Evolutionary conservation across 2,113 vertebrate genomes (phyloP), one percentile per base, ranked within the genome.

Genomic region (Brachirus orientalis): DNA sequence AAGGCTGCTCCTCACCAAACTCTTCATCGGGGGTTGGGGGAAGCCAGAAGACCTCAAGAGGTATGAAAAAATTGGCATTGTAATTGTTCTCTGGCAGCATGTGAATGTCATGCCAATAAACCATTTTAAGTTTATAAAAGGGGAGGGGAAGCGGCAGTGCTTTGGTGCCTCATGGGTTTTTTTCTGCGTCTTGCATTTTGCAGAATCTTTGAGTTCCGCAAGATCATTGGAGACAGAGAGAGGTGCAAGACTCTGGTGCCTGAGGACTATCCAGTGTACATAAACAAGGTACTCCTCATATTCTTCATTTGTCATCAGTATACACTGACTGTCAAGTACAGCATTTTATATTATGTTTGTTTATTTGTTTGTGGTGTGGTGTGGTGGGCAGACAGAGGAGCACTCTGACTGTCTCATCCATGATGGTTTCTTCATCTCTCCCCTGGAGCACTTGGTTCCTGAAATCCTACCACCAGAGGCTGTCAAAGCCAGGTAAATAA

Each of bases 21-120:
- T 99, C 87, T 99, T 99, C 82, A 98, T 99, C 72, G 94, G 95
- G 89, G 98, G 98, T 92, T 99, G 98, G 98, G 98, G 97, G 76
- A 96, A 94, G 73, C 97, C 97, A 44, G 96, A 99, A 75, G 96
- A 99, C 72, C 93, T 99, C 68, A 99, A 97, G 90, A 95, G 95
- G 98, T 84, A 77, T 0, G 1, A 2, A 40, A n/a, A 41, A 18
- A 2, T 43, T 43, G 4, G 11, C 40, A 13, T 13, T 43, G 28
- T 28, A 28, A 28, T 28, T 28, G 3, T 6, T 28, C 28, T 28
- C 6, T 28, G 28, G 28, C 28, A 28, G 28, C 28, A 28, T 28
- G 28, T 28, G 28, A 2, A 28, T 28, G 28, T 28, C 28, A 28
- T 28, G 28, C 2, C 2, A 28, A 6, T 28, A 28, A 28, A 28